Evolutionary conservation across 2,113 vertebrate species (phyloP), one percentile per base, ranked within the genome.

Genomic region (Natator depressus): DNA sequence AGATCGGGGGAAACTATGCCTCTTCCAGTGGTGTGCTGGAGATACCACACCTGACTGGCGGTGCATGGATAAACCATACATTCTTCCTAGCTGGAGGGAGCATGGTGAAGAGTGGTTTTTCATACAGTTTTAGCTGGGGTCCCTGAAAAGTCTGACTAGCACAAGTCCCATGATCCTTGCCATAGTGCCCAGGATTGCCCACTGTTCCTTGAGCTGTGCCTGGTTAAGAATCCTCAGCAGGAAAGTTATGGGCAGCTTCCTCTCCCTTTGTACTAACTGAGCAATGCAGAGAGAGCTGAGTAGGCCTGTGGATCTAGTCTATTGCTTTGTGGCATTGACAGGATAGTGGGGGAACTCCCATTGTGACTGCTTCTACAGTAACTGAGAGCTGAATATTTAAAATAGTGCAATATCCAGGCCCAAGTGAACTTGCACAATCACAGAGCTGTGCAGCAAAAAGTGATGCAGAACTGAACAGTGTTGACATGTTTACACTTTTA

Each of bases 201-300:
- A 20, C 80, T 94, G 50, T 57, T 89, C 11, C 51, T 85, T 62
- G 27, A 31, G 57, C 29, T 62, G 57, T 62, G n/a, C 55, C 85
- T 54, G 91, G 47, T 59, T 89, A 72, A 72, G 29, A 72, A 72
- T 72, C 35, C 65, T 72, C 65, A 72, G 8, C n/a, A 72, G 65
- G 35, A 22, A 35, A 72, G 8, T 38, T 72, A 19, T 7, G 17
- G n/a, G 57, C 87, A 91, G 84, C 93, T 96, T 94, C 86, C 94
- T 54, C 42, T 59, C 87, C 49, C 49, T n/a, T 80, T 62, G 12
- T 96, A 79, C 93, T 90, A 89, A 85, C 94, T 94, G 93, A 75
- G 35, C 76, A 57, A 22, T 89, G 59, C 95, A 90, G 80, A 51
- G 80, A 95, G 91, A 83, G 94, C 78, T n/a, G 85, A 85, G 29